Evolutionary conservation across 2,888 invertebrate genomes (phyloP).

Genomic region (Volucella inanis): DNA sequence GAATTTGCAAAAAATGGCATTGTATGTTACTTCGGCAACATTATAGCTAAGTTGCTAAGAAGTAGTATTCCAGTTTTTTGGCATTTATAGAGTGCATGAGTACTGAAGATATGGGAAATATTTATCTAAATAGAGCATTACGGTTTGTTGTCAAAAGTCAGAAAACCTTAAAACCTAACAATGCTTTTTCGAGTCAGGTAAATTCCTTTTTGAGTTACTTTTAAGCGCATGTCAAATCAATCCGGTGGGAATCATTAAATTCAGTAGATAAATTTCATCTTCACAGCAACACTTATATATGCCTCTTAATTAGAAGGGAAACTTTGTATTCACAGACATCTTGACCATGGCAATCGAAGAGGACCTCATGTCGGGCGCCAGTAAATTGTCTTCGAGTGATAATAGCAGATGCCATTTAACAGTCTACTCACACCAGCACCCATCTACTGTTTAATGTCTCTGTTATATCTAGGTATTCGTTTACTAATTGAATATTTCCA

Average conservation of each 20-base stretch:
- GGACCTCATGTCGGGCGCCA: conserved; percentile 51
- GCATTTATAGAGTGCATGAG: too few relatives aligned
- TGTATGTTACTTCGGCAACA: too few relatives aligned
- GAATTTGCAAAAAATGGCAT: too few relatives aligned
- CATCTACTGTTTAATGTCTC: conserved; percentile 48
- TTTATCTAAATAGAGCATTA: too few relatives aligned
- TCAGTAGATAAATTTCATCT: conserved; percentile 40
- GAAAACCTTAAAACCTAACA: too few relatives aligned
- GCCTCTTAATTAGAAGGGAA: conserved; percentile 1
- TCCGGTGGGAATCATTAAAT: background rate
- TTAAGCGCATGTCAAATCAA: conserved; percentile 11
- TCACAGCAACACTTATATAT: conserved; percentile 39
- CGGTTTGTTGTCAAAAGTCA: too few relatives aligned
- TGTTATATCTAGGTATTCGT: conserved; percentile 13
- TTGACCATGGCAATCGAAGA: background rate
- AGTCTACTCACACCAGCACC: conserved; percentile 20
- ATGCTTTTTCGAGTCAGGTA: too few relatives aligned
- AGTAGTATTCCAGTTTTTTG: too few relatives aligned
- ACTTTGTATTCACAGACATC: conserved; percentile 9
- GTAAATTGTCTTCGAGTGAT: conserved; percentile 21
- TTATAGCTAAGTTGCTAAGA: too few relatives aligned
- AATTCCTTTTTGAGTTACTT: too few relatives aligned
- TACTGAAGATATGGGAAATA: too few relatives aligned
- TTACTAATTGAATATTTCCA: conserved; percentile 37
- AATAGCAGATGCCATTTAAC: conserved; percentile 33